These are phyloP conservation scores for Cheilosia impressa DNA, from an alignment of 2,888 invertebrate genomes.

Conservation along the genomic window DNA sequence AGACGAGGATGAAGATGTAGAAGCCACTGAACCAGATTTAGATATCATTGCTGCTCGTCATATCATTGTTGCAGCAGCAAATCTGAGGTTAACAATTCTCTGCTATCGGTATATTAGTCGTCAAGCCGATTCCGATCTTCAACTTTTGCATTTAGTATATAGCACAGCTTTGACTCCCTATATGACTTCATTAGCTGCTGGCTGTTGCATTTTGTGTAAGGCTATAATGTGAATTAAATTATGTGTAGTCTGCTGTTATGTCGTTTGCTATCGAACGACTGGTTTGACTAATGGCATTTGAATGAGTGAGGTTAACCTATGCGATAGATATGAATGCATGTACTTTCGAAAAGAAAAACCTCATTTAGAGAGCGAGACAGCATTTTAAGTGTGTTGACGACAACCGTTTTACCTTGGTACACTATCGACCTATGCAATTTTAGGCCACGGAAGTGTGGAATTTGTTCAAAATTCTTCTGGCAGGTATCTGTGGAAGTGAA, in stretches of 20 bases:
- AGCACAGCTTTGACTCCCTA: background rate
- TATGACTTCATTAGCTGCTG: background rate
- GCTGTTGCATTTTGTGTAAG: background rate
- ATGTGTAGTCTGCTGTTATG: constrained; percentile 15
- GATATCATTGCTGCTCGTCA: background rate
- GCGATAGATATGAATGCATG: constrained; percentile 2
- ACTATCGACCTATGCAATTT: background rate
- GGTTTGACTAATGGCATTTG: constrained; percentile 62
- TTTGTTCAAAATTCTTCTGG: no score
- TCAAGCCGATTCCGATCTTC: constrained; percentile 14
- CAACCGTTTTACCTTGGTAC: background rate
- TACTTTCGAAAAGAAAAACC: constrained; percentile 5
- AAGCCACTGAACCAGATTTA: background rate
- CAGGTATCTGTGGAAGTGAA: no score
- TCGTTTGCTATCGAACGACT: constrained; percentile 1
- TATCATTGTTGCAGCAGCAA: background rate
- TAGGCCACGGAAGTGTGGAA: no score
- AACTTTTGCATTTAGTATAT: constrained; percentile 24
- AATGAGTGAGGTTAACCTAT: constrained; percentile 29
- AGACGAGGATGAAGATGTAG: background rate
- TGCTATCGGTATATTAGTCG: background rate
- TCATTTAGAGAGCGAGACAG: background rate
- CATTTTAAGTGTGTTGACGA: constrained; percentile 1
- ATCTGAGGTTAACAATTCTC: background rate
- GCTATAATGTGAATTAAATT: constrained; percentile 43